These are phyloP conservation scores for Yponomeuta evonymella DNA, from an alignment of 2,888 invertebrate genomes.

Conservation along the genomic window DNA sequence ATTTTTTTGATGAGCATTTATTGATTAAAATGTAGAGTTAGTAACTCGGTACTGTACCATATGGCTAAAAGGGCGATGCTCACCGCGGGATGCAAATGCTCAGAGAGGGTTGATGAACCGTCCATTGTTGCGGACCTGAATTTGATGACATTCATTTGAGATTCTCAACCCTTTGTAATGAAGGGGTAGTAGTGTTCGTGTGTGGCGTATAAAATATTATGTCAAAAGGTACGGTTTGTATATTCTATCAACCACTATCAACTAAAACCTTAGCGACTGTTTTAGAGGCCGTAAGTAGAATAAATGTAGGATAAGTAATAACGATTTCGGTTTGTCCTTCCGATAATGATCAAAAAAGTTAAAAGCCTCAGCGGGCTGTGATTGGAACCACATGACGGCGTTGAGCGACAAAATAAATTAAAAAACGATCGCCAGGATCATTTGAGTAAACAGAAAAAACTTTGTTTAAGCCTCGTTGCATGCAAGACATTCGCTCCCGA, in stretches of 20 bases:
- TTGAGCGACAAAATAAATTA: constrained; percentile 67
- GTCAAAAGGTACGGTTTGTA: not conserved
- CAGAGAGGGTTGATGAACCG: not conserved
- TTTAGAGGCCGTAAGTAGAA: not conserved
- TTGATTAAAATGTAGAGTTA: not conserved
- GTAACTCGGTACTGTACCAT: not conserved
- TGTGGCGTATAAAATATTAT: not conserved
- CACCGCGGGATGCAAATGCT: not conserved
- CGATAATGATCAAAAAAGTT: constrained; percentile 40
- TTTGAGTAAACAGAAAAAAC: constrained; percentile 72
- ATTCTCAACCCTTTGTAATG: not conserved
- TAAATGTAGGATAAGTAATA: not conserved
- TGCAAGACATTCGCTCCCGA: constrained; percentile 64
- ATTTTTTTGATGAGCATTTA: not conserved
- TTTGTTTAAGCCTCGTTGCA: constrained; percentile 53
- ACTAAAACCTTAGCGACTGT: not conserved
- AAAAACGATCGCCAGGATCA: constrained; percentile 73
- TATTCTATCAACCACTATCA: not conserved
- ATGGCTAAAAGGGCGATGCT: not conserved
- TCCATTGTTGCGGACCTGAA: not conserved
- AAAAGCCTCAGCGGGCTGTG: constrained; percentile 56
- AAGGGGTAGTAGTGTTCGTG: not conserved
- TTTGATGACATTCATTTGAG: not conserved
- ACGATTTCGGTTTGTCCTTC: not conserved
- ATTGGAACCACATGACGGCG: constrained; percentile 73